Evolutionary conservation across 2,113 vertebrate species (phyloP).

Genomic region (Tylochromis polylepis): DNA sequence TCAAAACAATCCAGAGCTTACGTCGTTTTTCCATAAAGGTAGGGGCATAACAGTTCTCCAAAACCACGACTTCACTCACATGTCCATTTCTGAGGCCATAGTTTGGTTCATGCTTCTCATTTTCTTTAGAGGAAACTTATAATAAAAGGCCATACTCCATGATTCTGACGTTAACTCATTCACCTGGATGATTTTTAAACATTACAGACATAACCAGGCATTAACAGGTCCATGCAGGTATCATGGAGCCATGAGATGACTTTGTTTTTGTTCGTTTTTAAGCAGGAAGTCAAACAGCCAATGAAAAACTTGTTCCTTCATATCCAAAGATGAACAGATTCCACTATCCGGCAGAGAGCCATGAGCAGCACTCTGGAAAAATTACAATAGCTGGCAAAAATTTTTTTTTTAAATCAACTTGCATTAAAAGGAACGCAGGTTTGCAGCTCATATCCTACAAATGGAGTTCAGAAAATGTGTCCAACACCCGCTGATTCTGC

Average conservation of each 20-base stretch:
- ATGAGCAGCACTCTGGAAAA: background rate
- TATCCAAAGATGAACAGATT: background rate
- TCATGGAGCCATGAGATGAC: background rate
- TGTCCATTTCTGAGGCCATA: background rate
- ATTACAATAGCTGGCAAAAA: background rate
- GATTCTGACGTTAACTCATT: background rate
- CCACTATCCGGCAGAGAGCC: background rate
- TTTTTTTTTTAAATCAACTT: no score
- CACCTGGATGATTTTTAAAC: background rate
- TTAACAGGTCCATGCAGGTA: background rate
- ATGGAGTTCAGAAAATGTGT: background rate
- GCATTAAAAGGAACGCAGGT: background rate
- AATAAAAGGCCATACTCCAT: background rate
- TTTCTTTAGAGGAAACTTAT: background rate
- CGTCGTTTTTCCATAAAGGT: no score
- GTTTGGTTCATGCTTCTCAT: background rate
- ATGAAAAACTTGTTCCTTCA: background rate
- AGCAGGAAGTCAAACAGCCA: background rate
- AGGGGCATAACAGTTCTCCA: no score
- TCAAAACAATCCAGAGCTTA: no score
- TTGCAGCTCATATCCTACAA: background rate
- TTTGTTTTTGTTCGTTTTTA: background rate
- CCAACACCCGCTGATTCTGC: background rate
- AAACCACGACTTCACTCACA: no score
- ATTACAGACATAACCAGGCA: background rate